Conservation (phyloP, 92 coral and sea anemone species). For the Palythoa grandis region DNA sequence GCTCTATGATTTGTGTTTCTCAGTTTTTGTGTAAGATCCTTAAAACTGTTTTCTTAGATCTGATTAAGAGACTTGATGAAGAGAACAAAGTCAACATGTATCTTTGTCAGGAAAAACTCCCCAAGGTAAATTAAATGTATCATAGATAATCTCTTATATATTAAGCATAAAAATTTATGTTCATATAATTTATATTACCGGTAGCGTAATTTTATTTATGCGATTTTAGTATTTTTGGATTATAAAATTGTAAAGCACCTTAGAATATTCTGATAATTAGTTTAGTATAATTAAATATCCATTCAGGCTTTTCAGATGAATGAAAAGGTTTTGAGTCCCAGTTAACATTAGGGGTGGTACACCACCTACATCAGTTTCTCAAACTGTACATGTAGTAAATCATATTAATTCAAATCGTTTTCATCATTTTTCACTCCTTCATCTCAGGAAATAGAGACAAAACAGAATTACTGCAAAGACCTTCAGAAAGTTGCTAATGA, state of each 20-base stretch:
- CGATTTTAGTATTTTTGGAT: too few relatives aligned
- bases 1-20: neutral
- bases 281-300: too few relatives aligned
- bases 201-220: too few relatives aligned
- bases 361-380: neutral
- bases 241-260: too few relatives aligned
- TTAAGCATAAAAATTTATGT: too few relatives aligned
- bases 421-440: neutral
- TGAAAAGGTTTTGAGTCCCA: too few relatives aligned
- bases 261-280: too few relatives aligned
- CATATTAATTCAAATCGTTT: neutral
- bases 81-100: slow-evolving; percentile 95
- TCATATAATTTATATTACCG: too few relatives aligned
- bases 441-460: slow-evolving; percentile 84
- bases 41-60: slow-evolving; percentile 54
- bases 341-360: too few relatives aligned
- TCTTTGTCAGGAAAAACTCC: slow-evolving; percentile 96
- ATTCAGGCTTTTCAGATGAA: too few relatives aligned
- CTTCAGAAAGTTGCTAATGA: slow-evolving; percentile 93
- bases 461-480: slow-evolving; percentile 86
- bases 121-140: slow-evolving; percentile 67
- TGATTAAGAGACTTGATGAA: slow-evolving; percentile 91
- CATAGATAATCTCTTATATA: neutral
- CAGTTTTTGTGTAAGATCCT: neutral
- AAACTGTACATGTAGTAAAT: neutral